A percentile compares a stretch with the other conserved stretches of the same genome.
phyloP scores from a whole-genome alignment of 2,888 invertebrate genomes.

The Schizaphis graminum region DNA sequence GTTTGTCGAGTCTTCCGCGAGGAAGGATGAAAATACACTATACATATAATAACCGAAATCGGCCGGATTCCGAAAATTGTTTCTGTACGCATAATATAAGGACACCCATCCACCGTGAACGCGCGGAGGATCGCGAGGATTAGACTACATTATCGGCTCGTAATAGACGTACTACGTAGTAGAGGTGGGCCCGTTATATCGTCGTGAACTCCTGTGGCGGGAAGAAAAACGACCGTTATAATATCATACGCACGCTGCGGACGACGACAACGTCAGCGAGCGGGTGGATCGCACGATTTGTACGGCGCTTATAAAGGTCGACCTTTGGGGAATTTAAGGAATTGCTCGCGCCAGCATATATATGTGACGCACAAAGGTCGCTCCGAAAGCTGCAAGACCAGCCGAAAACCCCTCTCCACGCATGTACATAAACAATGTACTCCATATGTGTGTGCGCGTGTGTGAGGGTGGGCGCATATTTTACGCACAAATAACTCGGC shows the following conservation, averaged over 20 bases:
- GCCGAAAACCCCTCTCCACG: constrained; percentile 13
- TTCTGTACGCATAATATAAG: neutral
- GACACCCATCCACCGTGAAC: neutral
- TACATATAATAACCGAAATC: neutral
- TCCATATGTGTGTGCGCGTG: too few relatives aligned
- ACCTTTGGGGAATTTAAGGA: constrained; percentile 32
- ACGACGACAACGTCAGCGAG: neutral
- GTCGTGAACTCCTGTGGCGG: neutral
- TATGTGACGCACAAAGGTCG: constrained; percentile 32
- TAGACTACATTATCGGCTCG: neutral
- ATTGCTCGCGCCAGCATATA: neutral
- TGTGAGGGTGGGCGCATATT: neutral
- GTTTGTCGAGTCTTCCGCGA: neutral
- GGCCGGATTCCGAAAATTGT: neutral
- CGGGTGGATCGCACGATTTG: constrained; percentile 1
- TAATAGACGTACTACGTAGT: neutral
- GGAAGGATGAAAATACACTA: neutral
- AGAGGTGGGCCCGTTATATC: neutral
- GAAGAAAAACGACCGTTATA: neutral
- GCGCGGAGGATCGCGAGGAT: neutral
- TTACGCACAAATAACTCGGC: constrained; percentile 35
- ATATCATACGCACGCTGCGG: neutral
- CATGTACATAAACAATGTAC: neutral
- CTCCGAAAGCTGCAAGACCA: neutral
- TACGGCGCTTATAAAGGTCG: constrained; percentile 26